A percentile compares a stretch with the other conserved stretches of the same genome.
These are phyloP conservation scores for Istiophorus platypterus DNA, from an alignment of 2,113 vertebrate species.

Conservation along the genomic window DNA sequence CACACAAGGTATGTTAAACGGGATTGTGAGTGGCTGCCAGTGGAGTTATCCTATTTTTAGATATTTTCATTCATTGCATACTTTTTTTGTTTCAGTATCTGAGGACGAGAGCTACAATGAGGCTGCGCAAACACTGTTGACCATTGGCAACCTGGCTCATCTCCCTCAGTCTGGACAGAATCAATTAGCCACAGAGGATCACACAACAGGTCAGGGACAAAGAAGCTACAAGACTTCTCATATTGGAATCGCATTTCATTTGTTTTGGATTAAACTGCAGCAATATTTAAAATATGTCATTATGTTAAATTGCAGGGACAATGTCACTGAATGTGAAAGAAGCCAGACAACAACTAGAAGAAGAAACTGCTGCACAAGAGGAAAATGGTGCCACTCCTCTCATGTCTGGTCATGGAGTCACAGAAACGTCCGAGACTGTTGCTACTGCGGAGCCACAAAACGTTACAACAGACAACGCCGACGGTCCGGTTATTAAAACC, in stretches of 20 bases:
- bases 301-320: conserved; percentile 52
- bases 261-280: not conserved
- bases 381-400: not conserved
- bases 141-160: conserved; percentile 86
- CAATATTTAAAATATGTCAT: not conserved
- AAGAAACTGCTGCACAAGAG: conserved; percentile 30
- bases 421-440: conserved; percentile 15
- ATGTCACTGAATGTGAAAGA: conserved; percentile 33
- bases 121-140: conserved; percentile 92
- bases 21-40: not conserved
- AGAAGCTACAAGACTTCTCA: not conserved
- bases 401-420: not conserved
- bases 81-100: conserved; percentile 73
- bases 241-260: not conserved
- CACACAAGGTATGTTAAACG: conserved; percentile 85
- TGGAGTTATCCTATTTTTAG: not conserved
- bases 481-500: not conserved
- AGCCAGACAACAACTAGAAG: conserved; percentile 29
- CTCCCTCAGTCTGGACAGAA: conserved; percentile 52
- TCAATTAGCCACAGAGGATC: conserved; percentile 19
- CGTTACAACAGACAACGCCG: not conserved
- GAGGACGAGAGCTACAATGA: conserved; percentile 88
- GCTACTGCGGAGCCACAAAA: not conserved
- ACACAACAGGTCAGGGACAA: conserved; percentile 40
- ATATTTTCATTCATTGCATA: not conserved